phyloP scores from a whole-genome alignment of 2,113 vertebrate species.

The Kobus ellipsiprymnus region DNA sequence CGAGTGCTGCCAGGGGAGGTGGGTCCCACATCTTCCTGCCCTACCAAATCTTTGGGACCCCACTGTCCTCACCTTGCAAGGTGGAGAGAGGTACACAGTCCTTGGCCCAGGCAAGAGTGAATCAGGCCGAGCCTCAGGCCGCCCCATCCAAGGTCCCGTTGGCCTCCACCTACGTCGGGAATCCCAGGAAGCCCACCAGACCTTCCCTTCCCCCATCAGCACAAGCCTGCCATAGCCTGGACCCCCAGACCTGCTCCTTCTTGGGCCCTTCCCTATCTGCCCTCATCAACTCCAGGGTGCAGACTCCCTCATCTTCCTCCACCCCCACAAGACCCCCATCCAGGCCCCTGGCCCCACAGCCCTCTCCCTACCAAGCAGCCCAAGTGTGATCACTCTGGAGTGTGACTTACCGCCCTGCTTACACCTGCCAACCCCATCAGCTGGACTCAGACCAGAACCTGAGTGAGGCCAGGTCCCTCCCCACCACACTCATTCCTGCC shows the following conservation, averaged over 20 bases:
- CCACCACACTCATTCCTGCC: not conserved
- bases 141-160: fast-evolving
- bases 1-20: fast-evolving
- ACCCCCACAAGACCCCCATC: fast-evolving
- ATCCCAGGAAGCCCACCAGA: not conserved
- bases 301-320: not conserved
- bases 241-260: not conserved
- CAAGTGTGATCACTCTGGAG: not conserved
- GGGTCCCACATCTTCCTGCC: not conserved
- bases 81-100: not conserved
- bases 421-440: fast-evolving
- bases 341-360: not conserved
- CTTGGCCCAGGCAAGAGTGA: fast-evolving
- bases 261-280: not conserved
- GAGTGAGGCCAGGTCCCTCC: no score
- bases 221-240: not conserved
- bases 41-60: fast-evolving
- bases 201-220: not conserved
- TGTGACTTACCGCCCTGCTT: not conserved
- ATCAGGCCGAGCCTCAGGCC: not conserved
- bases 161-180: no score
- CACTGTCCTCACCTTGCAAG: fast-evolving
- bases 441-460: not conserved
- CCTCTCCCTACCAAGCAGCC: not conserved
- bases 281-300: not conserved